Base-by-base conservation (phyloP, 2,888 invertebrate genomes). In the Hecatera dysodea region DNA sequence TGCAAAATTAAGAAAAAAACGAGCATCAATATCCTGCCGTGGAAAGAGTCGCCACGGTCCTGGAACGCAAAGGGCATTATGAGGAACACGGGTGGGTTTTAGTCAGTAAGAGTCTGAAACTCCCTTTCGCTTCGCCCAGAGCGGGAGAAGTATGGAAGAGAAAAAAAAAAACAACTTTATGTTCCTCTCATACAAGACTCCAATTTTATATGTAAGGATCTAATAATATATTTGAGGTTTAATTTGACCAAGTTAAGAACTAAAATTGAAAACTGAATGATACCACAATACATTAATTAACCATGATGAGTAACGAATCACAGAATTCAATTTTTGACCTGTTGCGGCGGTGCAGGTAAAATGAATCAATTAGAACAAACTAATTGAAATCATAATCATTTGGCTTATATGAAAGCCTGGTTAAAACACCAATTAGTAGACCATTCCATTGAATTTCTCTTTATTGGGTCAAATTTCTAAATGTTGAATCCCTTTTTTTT, bases 381-480 rank as follows among this genome's bases (percentile, higher is more conserved):
- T 56, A 57, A 65, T 57, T 50, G 24, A 39, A 72, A 44, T 44
- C 2, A 66, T 33, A 36, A 50, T 24, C 3, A 17, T 27, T 36
- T 12, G 55, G 48, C 19, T 72, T 15, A 44, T 36, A 50, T 2
- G 1, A 36, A 27, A 74, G 29, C 6, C 2, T 36, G 36, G n/a
- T 44, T 56, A 19, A 66, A 75, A 29, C 7, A 50, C 36, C 17
- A 50, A 57, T 72, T 44, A 66, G 22, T 57, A 27, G 0, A 17
- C 8, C 44, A 50, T 50, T 42, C 11, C 12, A 44, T 57, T 8
- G 2, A 44, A 60, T 3, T 42, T 2, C 24, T 24, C 29, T 56
- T 39, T 11, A 19, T 9, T 27, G 12, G n/a, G 9, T 4, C 29
- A 53, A 42, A 24, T 29, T 29, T 7, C 27, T 0, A 7, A 8